Evolutionary conservation across 2,113 vertebrate species (phyloP), one percentile per base, ranked within the genome.

Genomic region (Carollia perspicillata): DNA sequence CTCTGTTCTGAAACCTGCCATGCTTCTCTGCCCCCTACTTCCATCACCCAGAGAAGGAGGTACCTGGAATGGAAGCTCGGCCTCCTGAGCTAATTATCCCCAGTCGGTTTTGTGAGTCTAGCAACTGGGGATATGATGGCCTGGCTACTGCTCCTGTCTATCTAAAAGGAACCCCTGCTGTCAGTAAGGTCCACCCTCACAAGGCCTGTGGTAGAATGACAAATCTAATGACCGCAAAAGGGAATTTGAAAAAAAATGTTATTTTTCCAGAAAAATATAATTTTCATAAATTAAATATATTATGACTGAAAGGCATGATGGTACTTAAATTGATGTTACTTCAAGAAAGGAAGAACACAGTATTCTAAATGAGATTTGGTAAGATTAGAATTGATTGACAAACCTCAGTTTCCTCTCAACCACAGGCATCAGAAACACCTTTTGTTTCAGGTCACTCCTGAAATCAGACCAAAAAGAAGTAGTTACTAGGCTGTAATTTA

Each of bases 381-480:
- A 30, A 69, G 79, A 68, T 44, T 26, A 86, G 44, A 8, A 55
- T 60, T 75, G 37, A 83, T 33, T 47, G 77, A 75, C 14, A 58
- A 51, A 80, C 71, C 42, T 89, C 72, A 85, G 49, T 13, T 40
- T 94, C 71, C 20, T 16, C 40, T 89, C 63, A 88, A 91, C 5
- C 20, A 72, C 9, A 79, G n/a, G 33, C 42, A 77, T 79, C 44
- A 58, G 17, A 58, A 92, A 90, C 20, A 69, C 23, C 4, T 80
- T 88, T 68, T 78, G 47, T 74, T 72, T 23, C 35, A 90, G 22
- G 40, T 35, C 47, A 80, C 35, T 94, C 77, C 35, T 78, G 58
- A 96, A 94, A 90, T 95, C 65, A 79, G 17, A 84, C 8, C 71
- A 28, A 87, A 91, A 63, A 68, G 90, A 80, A 92, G 4, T 28